Evolutionary conservation across 53 echinoderm and acorn worm species (phyloP).

Genomic region (Actinopyga echinites): DNA sequence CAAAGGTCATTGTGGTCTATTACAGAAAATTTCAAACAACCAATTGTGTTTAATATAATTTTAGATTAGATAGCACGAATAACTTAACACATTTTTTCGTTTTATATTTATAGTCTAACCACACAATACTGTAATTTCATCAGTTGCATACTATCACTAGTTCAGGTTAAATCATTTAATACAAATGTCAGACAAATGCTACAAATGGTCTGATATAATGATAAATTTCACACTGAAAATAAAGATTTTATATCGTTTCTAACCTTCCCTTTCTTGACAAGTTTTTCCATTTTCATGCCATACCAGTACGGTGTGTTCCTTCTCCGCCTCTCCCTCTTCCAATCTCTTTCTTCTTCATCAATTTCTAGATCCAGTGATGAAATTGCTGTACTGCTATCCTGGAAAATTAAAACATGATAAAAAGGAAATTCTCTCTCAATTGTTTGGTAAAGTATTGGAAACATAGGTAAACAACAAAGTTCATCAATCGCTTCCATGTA

Average conservation of each 20-base stretch:
- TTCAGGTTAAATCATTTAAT: too few species aligned
- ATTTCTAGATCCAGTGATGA: slow-evolving; percentile 25
- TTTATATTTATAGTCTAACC: too few species aligned
- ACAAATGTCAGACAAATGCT: background rate
- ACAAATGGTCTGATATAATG: background rate
- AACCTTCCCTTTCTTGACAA: slow-evolving; percentile 84
- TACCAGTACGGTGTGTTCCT: slow-evolving; percentile 83
- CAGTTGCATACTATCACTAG: too few species aligned
- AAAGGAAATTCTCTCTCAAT: background rate
- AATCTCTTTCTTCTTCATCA: slow-evolving; percentile 47
- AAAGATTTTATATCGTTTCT: background rate
- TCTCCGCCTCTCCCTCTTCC: slow-evolving; percentile 46
- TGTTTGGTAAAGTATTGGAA: background rate
- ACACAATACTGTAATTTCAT: too few species aligned
- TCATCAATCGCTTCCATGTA: too few species aligned
- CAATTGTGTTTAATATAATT: too few species aligned
- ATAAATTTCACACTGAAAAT: background rate
- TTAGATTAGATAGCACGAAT: too few species aligned
- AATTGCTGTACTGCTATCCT: background rate
- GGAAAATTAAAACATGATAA: background rate
- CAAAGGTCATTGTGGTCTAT: too few species aligned
- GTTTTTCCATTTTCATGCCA: slow-evolving; percentile 87
- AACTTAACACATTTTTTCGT: too few species aligned
- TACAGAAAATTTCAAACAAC: too few species aligned
- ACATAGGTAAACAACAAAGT: too few species aligned